A percentile compares a stretch with the other conserved stretches of the same genome.
These are phyloP conservation scores for Neodiprion pinetum DNA, from an alignment of 1,140 invertebrate genomes.

Conservation along the genomic window DNA sequence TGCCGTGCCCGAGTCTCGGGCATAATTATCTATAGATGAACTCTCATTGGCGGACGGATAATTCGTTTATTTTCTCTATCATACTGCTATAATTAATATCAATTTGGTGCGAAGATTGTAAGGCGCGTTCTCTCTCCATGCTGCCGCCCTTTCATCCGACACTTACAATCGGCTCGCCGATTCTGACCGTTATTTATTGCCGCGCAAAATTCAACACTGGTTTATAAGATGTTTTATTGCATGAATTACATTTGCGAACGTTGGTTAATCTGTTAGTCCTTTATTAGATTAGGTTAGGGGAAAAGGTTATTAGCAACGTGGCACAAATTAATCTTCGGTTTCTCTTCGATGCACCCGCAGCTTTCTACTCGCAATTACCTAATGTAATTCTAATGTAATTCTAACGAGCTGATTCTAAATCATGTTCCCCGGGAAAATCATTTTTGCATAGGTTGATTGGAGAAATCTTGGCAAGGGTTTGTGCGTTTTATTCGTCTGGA, in stretches of 20 bases:
- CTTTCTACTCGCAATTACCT: neutral
- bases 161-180: neutral
- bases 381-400: conserved; percentile 9
- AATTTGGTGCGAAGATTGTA: neutral
- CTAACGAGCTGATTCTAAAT: neutral
- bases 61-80: neutral
- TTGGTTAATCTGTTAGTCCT: conserved; percentile 27
- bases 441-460: neutral
- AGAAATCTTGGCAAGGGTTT: conserved; percentile 2
- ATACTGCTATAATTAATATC: neutral
- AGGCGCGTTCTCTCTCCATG: neutral
- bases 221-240: conserved; percentile 24
- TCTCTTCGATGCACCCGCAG: conserved; percentile 30
- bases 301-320: conserved; percentile 38
- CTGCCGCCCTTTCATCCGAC: neutral
- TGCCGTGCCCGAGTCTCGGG: neutral
- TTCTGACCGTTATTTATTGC: neutral
- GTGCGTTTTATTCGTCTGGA: too few relatives aligned
- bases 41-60: neutral
- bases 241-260: conserved; percentile 29
- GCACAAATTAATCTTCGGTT: conserved; percentile 36
- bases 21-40: neutral
- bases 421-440: neutral
- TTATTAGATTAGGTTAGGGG: conserved; percentile 18
- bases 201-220: conserved; percentile 1